Percentiles rank a stretch among this genome's conserved stretches.
Evolutionary conservation across 2,113 vertebrate species (phyloP).

Genomic region (Polypterus senegalus): DNA sequence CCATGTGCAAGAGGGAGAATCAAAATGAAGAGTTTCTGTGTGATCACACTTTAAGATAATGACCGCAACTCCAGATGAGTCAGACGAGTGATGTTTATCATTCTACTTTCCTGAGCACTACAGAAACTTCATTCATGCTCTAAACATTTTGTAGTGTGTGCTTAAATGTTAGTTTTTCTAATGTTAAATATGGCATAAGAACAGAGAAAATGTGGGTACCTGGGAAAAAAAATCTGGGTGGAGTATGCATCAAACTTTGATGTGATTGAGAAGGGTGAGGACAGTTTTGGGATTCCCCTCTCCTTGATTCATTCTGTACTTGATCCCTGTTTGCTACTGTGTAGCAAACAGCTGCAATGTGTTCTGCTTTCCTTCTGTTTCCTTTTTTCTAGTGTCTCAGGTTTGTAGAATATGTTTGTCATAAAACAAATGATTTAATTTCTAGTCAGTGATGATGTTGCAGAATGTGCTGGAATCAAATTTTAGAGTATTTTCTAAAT

Average conservation of each 20-base stretch:
- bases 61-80: conserved; percentile 8
- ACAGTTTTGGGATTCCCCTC: conserved; percentile 22
- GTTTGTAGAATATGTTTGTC: conserved; percentile 60
- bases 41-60: not conserved
- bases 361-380: conserved; percentile 59
- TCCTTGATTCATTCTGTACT: conserved; percentile 29
- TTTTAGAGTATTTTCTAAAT: conserved; percentile 77
- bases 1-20: conserved; percentile 17
- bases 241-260: conserved; percentile 32
- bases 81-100: conserved; percentile 21
- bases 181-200: conserved; percentile 29
- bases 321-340: conserved; percentile 74
- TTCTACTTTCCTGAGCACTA: conserved; percentile 30
- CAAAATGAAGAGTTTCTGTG: not conserved
- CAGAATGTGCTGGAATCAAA: conserved; percentile 47
- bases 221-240: conserved; percentile 35
- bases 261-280: conserved; percentile 23
- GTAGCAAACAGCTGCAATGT: conserved; percentile 68
- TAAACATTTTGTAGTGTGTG: conserved; percentile 53
- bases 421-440: conserved; percentile 62
- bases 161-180: conserved; percentile 19
- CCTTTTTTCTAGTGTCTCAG: conserved; percentile 45
- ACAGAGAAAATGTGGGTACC: conserved; percentile 14
- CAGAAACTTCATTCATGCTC: conserved; percentile 35
- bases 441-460: conserved; percentile 40